phyloP scores from a whole-genome alignment of 2,797 vertebrate genomes.

The Jordanella pulchra region DNA sequence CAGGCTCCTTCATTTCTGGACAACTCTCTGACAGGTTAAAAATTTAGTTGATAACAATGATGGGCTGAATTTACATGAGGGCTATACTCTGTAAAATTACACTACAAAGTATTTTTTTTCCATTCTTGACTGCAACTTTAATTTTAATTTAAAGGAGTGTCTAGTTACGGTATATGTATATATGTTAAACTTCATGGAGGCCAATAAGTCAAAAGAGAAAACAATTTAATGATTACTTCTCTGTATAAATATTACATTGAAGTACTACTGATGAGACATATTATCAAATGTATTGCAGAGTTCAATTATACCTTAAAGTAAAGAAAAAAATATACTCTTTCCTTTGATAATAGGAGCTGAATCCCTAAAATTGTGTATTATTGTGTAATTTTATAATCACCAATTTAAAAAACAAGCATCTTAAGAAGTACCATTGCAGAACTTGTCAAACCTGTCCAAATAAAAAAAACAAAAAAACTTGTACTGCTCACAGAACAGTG shows the following conservation, averaged over 20 bases:
- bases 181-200: background rate
- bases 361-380: too few species aligned
- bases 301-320: too few species aligned
- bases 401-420: too few species aligned
- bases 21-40: constrained; percentile 92
- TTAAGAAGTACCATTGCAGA: too few species aligned
- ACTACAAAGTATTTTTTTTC: background rate
- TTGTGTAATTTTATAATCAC: too few species aligned
- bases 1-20: constrained; percentile 88
- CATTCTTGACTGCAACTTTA: background rate
- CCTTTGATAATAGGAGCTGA: too few species aligned
- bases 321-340: too few species aligned
- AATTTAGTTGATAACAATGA: background rate
- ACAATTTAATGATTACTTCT: background rate
- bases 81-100: background rate
- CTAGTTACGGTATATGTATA: background rate
- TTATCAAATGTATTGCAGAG: too few species aligned
- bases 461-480: too few species aligned
- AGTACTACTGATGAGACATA: too few species aligned
- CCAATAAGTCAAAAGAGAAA: background rate
- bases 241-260: background rate
- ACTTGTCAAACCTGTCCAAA: too few species aligned
- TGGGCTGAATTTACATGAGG: background rate
- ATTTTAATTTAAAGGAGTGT: background rate
- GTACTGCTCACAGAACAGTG: too few species aligned